Percentiles rank a stretch among this genome's conserved stretches.
These are phyloP conservation scores for Polyommatus iphigenia DNA, from an alignment of 2,888 invertebrate genomes.

Conservation along the genomic window DNA sequence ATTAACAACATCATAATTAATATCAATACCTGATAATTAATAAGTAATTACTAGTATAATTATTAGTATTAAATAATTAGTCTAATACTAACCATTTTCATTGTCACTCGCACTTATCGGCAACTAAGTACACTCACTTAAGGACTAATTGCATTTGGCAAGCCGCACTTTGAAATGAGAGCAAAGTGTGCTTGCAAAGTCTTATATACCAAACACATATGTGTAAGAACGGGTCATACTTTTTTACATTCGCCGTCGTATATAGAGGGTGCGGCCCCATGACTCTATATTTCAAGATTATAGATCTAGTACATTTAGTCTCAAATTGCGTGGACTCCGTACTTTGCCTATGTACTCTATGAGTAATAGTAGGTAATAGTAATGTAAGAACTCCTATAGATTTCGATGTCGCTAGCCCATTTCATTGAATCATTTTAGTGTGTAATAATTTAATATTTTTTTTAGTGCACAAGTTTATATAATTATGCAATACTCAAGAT, in stretches of 20 bases:
- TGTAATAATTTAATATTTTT: background rate
- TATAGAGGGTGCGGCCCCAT: slow-evolving; percentile 66
- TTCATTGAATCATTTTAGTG: background rate
- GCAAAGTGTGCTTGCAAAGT: slow-evolving; percentile 71
- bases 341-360: slow-evolving; percentile 8
- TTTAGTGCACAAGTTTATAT: background rate
- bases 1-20: background rate
- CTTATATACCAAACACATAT: slow-evolving; percentile 78
- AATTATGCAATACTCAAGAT: background rate
- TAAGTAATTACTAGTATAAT: background rate
- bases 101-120: slow-evolving; percentile 45
- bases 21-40: no score
- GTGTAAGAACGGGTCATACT: slow-evolving; percentile 77
- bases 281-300: slow-evolving; percentile 38
- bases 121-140: slow-evolving; percentile 37
- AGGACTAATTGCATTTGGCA: slow-evolving; percentile 65
- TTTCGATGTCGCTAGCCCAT: background rate
- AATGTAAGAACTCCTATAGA: background rate
- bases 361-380: background rate
- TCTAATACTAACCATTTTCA: slow-evolving; percentile 61
- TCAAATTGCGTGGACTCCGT: slow-evolving; percentile 19
- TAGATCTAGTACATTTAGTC: slow-evolving; percentile 32
- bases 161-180: slow-evolving; percentile 78
- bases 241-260: slow-evolving; percentile 73
- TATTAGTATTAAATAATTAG: background rate